Conservation (phyloP, 2,888 invertebrate species). For the Drosophila borealis region DNA sequence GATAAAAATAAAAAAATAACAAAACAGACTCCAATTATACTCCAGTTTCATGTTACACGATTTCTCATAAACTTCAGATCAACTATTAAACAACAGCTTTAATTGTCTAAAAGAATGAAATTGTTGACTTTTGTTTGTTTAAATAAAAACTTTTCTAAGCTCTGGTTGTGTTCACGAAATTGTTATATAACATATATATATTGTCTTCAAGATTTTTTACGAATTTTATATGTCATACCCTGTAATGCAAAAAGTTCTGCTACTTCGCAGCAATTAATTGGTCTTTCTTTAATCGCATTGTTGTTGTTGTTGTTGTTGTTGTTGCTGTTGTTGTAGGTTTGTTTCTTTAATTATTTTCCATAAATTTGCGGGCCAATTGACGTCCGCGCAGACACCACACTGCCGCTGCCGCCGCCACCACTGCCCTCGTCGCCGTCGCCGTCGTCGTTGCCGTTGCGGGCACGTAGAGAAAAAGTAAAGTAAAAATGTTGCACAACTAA, state of each 20-base stretch:
- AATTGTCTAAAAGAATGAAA: neutral
- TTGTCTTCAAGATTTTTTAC: too few species aligned
- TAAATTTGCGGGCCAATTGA: slow-evolving; percentile 62
- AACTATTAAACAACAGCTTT: neutral
- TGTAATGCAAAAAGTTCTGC: neutral
- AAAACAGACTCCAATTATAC: too few species aligned
- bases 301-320: neutral
- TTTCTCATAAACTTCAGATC: neutral
- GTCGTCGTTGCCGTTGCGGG: slow-evolving; percentile 6
- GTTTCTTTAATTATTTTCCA: slow-evolving; percentile 57
- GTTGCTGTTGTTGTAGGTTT: slow-evolving; percentile 20
- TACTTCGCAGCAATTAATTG: slow-evolving; percentile 7
- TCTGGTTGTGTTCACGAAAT: too few species aligned
- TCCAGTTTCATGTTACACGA: neutral
- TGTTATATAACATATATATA: too few species aligned
- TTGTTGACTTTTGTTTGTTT: too few species aligned
- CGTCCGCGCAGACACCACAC: slow-evolving; percentile 18
- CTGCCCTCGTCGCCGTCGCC: neutral
- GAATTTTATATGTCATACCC: neutral
- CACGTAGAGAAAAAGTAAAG: slow-evolving; percentile 34
- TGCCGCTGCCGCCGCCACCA: neutral
- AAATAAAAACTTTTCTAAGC: too few species aligned
- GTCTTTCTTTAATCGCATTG: neutral
- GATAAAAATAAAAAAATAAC: too few species aligned
- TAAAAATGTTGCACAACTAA: slow-evolving; percentile 74